These are phyloP conservation scores for Mugil cephalus DNA, from an alignment of 2,113 vertebrate genomes.

Conservation along the genomic window DNA sequence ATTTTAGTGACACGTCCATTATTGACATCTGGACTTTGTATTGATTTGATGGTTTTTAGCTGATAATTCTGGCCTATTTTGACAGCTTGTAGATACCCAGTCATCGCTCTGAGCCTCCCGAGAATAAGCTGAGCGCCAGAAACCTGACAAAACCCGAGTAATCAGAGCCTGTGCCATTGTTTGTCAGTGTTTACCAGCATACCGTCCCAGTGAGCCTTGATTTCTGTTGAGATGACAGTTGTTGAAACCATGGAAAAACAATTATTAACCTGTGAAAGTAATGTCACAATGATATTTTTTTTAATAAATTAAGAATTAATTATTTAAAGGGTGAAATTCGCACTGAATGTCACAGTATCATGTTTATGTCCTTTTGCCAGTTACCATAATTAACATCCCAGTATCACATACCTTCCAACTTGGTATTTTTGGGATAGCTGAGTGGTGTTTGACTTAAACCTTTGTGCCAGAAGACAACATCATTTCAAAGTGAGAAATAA, in stretches of 20 bases:
- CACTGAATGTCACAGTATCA: conserved; percentile 1
- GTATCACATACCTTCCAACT: neutral
- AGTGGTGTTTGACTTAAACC: conserved; percentile 1
- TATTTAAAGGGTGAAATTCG: neutral
- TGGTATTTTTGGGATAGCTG: neutral
- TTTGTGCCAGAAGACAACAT: conserved; percentile 11
- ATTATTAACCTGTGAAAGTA: neutral
- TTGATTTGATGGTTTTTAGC: conserved; percentile 54
- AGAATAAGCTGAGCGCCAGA: conserved; percentile 55
- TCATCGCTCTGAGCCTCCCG: conserved; percentile 50
- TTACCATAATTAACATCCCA: conserved; percentile 31
- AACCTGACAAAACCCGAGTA: conserved; percentile 56
- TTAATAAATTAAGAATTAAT: neutral
- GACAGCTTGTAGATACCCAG: conserved; percentile 66
- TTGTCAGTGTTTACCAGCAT: conserved; percentile 43
- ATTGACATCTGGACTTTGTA: conserved; percentile 50
- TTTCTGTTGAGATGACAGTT: neutral
- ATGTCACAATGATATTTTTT: neutral
- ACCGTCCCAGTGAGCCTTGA: conserved; percentile 17
- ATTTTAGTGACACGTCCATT: conserved; percentile 21
- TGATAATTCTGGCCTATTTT: conserved; percentile 44
- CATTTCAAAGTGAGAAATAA: conserved; percentile 17
- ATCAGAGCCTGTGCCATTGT: conserved; percentile 52
- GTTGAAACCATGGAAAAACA: neutral
- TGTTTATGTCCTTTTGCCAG: neutral